Evolutionary conservation across 2,113 vertebrate genomes (phyloP).

Genomic region (Choloepus hoffmanni): DNA sequence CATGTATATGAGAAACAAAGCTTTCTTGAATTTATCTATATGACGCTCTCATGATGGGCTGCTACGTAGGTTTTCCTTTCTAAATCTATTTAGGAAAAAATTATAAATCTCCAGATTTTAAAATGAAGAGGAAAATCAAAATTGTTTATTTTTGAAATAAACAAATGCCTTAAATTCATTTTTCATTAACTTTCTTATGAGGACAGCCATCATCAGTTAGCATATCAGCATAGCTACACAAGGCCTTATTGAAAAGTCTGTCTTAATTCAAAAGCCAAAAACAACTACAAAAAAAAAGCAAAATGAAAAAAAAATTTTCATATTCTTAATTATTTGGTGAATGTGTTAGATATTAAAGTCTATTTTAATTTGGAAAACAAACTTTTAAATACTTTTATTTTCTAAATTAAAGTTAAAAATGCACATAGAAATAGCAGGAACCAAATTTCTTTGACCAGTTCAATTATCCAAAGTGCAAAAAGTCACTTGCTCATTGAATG

Average conservation of each 20-base stretch:
- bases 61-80: background rate
- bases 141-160: conserved; percentile 24
- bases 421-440: background rate
- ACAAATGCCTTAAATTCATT: background rate
- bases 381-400: background rate
- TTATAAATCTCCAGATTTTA: conserved; percentile 44
- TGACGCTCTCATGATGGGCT: background rate
- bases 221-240: background rate
- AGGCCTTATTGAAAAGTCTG: background rate
- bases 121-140: conserved; percentile 42
- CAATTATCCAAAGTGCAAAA: background rate
- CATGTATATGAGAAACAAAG: background rate
- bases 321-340: background rate
- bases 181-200: background rate
- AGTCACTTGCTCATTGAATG: background rate
- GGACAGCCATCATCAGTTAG: background rate
- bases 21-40: conserved; percentile 3
- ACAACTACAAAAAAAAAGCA: background rate
- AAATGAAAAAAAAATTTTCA: background rate
- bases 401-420: background rate
- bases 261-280: background rate
- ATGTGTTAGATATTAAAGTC: background rate
- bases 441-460: background rate
- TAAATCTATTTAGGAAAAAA: conserved; percentile 42
- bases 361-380: background rate